A percentile compares a stretch with the other conserved stretches of the same genome.
phyloP scores from a whole-genome alignment of 2,797 vertebrate genomes.

The Lophius americanus region DNA sequence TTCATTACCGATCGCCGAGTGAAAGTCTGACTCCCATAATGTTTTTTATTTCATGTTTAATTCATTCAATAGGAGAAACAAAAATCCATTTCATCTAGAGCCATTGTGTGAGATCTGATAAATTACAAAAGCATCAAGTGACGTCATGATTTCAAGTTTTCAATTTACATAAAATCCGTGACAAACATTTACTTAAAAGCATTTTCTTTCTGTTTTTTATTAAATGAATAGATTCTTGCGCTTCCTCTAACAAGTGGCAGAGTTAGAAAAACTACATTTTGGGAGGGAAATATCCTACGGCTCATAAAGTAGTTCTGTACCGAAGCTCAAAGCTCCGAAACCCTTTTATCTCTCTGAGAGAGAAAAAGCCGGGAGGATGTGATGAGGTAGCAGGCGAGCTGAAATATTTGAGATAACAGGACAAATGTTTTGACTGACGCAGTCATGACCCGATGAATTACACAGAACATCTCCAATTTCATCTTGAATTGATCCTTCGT shows the following conservation, averaged over 20 bases:
- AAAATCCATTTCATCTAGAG: not conserved
- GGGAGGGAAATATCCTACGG: too few species aligned
- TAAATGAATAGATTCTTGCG: not conserved
- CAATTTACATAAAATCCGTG: not conserved
- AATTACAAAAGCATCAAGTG: slow-evolving; percentile 24
- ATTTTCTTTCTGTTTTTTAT: not conserved
- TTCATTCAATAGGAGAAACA: not conserved
- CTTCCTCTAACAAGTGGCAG: not conserved
- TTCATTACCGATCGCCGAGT: slow-evolving; percentile 13
- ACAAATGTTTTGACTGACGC: slow-evolving; percentile 29
- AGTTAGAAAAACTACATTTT: too few species aligned
- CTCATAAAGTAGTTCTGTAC: too few species aligned
- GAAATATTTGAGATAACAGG: not conserved
- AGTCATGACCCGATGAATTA: slow-evolving; percentile 28
- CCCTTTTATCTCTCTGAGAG: too few species aligned
- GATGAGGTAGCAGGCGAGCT: too few species aligned
- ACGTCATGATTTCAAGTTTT: too few species aligned
- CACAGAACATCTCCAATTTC: too few species aligned
- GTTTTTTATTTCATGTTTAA: not conserved
- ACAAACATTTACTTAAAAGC: not conserved
- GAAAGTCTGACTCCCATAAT: slow-evolving; percentile 3
- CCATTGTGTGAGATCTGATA: slow-evolving; percentile 18
- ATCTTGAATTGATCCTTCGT: slow-evolving; percentile 14
- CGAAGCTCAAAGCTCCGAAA: too few species aligned
- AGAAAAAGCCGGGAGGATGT: too few species aligned